Conservation (phyloP, 1,140 invertebrate genomes). For the Euura lappo region DNA sequence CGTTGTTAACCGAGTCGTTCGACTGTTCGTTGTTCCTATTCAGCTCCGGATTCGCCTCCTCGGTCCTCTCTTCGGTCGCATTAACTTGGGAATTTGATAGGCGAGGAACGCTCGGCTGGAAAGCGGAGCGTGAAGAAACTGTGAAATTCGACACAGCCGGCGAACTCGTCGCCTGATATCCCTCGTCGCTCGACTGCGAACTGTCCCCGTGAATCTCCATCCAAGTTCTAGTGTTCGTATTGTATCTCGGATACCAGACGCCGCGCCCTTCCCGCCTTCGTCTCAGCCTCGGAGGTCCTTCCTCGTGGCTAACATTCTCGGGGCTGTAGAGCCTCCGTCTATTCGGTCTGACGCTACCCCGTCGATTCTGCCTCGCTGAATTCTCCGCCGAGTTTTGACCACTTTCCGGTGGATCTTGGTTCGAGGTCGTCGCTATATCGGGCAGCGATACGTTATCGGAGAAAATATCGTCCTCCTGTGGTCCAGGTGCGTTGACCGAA, state of each 20-base stretch:
- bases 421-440: neutral
- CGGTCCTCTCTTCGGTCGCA: conserved; percentile 13
- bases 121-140: conserved; percentile 51
- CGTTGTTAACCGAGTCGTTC: conserved; percentile 1
- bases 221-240: conserved; percentile 17
- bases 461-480: neutral
- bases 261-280: conserved; percentile 20
- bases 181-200: conserved; percentile 43
- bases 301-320: conserved; percentile 20
- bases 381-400: neutral
- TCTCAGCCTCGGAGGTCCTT: conserved; percentile 29
- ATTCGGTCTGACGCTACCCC: conserved; percentile 9
- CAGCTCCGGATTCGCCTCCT: conserved; percentile 2
- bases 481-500: neutral
- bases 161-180: conserved; percentile 9
- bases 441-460: neutral
- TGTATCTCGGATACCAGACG: conserved; percentile 23
- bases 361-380: neutral
- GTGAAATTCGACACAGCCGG: conserved; percentile 42
- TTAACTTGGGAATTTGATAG: conserved; percentile 15
- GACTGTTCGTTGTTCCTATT: neutral
- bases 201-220: conserved; percentile 27
- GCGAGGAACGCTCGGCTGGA: conserved; percentile 44
- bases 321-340: conserved; percentile 17
- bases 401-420: neutral